Percentiles rank a stretch among this genome's conserved stretches.
Evolutionary conservation across 2,113 vertebrate genomes (phyloP).

Genomic region (Pipra filicauda): DNA sequence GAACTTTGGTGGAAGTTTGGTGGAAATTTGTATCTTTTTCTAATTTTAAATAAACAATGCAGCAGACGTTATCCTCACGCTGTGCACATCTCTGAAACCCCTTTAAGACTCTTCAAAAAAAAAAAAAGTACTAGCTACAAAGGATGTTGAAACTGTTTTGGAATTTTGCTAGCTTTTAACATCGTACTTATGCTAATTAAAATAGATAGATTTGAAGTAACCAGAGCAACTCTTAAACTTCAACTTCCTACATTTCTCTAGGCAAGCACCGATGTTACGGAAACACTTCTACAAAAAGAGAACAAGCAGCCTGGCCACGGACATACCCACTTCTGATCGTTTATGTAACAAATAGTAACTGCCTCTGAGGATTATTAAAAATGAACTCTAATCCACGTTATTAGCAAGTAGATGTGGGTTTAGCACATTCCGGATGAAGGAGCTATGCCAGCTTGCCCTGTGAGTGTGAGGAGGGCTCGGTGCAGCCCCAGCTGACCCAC

Average conservation of each 20-base stretch:
- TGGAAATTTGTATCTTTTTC: not conserved
- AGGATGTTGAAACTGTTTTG: not conserved
- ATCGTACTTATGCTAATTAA: not conserved
- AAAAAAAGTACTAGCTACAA: not conserved
- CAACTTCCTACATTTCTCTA: not conserved
- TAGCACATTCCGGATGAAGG: not conserved
- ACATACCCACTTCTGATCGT: not conserved
- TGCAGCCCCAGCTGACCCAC: not conserved
- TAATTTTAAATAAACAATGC: not conserved
- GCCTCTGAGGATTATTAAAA: not conserved
- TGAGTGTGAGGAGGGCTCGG: fast-evolving
- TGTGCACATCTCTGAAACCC: not conserved
- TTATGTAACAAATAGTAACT: not conserved
- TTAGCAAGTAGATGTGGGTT: not conserved
- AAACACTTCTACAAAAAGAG: not conserved
- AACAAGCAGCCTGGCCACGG: not conserved
- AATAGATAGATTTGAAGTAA: not conserved
- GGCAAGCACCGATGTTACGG: not conserved
- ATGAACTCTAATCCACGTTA: not conserved
- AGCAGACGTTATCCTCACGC: not conserved
- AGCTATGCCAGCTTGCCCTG: not conserved
- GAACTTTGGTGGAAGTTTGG: not conserved
- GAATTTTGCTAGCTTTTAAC: not conserved
- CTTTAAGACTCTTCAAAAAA: not conserved
- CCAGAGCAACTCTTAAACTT: not conserved